Conservation (phyloP, 2,888 invertebrate species). For the Lutraria lutraria region DNA sequence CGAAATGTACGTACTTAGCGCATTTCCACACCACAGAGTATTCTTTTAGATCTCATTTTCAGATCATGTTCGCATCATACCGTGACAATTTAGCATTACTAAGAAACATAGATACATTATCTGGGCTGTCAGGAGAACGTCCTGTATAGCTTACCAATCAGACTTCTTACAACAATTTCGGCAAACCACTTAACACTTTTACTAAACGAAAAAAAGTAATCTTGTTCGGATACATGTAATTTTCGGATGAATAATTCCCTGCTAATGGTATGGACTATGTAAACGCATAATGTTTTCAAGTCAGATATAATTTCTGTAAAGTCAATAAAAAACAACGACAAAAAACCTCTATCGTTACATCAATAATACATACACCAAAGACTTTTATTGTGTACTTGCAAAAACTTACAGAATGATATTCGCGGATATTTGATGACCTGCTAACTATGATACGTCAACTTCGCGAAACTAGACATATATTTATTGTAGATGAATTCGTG, state of each 20-base stretch:
- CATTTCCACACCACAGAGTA: neutral
- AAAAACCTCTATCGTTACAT: neutral
- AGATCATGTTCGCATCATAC: neutral
- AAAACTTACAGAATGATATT: neutral
- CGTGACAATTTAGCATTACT: neutral
- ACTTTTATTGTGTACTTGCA: neutral
- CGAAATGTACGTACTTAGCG: neutral
- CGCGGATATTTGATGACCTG: neutral
- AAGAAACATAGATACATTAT: neutral
- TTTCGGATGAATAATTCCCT: neutral
- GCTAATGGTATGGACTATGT: neutral
- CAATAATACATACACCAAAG: neutral
- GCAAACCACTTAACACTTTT: neutral
- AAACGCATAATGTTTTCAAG: neutral
- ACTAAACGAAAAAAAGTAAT: neutral
- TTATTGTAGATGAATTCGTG: neutral
- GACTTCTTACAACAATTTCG: neutral
- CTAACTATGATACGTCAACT: neutral
- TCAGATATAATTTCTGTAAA: neutral
- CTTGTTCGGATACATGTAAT: neutral
- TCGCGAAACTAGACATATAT: neutral
- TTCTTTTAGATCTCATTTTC: neutral
- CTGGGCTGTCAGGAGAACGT: neutral
- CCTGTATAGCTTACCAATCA: neutral
- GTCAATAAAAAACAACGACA: neutral